Percentiles rank a stretch among this genome's conserved stretches.
Conservation (phyloP, 2,797 vertebrate genomes). For the Platalea minor region DNA sequence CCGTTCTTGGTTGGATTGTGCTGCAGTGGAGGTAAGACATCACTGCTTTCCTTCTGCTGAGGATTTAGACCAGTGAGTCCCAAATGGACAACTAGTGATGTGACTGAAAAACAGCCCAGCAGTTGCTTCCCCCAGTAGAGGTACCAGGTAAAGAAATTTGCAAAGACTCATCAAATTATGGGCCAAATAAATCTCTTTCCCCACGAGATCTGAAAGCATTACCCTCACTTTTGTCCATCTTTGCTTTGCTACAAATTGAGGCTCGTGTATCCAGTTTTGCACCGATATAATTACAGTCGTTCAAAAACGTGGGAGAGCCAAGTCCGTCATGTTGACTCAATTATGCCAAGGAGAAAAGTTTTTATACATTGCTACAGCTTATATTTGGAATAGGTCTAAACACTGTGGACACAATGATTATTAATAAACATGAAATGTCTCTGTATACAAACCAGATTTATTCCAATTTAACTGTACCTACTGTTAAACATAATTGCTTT, state of each 20-base stretch:
- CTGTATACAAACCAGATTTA: not conserved
- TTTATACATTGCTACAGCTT: not conserved
- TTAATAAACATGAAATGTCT: not conserved
- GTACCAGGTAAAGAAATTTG: not conserved
- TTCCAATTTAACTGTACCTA: not conserved
- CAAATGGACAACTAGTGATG: not conserved
- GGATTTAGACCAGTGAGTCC: not conserved
- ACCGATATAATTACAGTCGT: not conserved
- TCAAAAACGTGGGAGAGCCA: not conserved
- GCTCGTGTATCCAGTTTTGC: not conserved
- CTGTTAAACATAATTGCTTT: not conserved
- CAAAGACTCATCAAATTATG: not conserved
- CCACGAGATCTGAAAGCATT: not conserved
- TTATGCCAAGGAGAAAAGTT: not conserved
- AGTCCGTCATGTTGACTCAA: not conserved
- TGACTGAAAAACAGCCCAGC: not conserved
- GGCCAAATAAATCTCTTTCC: not conserved
- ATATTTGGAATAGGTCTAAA: not conserved
- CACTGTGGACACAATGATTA: not conserved
- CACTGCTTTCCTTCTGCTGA: not conserved
- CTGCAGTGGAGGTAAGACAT: not conserved
- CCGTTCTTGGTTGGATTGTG: not conserved
- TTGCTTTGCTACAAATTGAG: not conserved
- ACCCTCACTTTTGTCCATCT: not conserved
- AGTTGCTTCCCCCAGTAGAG: not conserved